Evolutionary conservation across 2,113 vertebrate species (phyloP).

Genomic region (Psilopogon haemacephalus): DNA sequence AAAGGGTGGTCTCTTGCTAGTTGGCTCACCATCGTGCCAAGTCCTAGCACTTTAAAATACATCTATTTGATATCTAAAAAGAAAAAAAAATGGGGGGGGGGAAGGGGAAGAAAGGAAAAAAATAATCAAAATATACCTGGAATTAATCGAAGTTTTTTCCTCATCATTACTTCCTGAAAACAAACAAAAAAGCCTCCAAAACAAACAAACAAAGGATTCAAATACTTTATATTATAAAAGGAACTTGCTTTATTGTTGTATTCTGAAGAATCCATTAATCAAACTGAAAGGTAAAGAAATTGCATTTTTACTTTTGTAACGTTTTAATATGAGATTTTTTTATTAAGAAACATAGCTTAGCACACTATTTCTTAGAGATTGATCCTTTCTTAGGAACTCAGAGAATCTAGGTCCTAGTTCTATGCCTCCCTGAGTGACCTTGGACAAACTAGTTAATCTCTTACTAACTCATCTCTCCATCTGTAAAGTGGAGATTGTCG

Average conservation of each 20-base stretch:
- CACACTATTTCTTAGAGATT: not conserved
- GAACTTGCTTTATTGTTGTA: slow-evolving; percentile 33
- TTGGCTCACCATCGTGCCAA: not conserved
- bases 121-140: not conserved
- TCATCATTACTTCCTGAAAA: slow-evolving; percentile 18
- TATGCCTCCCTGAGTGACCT: slow-evolving; percentile 15
- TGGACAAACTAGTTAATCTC: slow-evolving; percentile 18
- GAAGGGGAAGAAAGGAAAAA: not conserved
- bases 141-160: slow-evolving; percentile 4
- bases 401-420: not conserved
- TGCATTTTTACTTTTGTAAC: slow-evolving; percentile 62
- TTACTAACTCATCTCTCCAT: not conserved
- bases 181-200: not conserved
- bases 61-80: slow-evolving; percentile 1
- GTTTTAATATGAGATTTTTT: slow-evolving; percentile 50
- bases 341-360: slow-evolving; percentile 55
- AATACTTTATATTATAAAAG: slow-evolving; percentile 12
- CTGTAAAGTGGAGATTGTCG: not conserved
- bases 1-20: slow-evolving; percentile 23
- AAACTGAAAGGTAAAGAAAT: slow-evolving; percentile 69
- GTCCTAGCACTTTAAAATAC: slow-evolving; percentile 11
- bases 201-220: not conserved
- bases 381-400: not conserved
- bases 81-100: not conserved
- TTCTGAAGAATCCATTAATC: slow-evolving; percentile 60